phyloP scores from a whole-genome alignment of 2,113 vertebrate species.

The Isurus oxyrinchus region DNA sequence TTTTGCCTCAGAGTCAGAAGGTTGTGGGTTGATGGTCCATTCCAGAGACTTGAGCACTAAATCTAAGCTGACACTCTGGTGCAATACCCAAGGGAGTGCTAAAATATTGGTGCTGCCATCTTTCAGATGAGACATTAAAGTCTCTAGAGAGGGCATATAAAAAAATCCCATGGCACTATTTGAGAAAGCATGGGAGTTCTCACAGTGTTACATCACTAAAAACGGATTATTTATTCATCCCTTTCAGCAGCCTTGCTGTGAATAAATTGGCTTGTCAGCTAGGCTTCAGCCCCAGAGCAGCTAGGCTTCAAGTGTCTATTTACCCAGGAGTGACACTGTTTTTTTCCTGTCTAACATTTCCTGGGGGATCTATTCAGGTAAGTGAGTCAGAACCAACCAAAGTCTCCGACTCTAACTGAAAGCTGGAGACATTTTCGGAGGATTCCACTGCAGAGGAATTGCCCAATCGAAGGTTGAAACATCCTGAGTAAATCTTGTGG shows the following conservation, averaged over 20 bases:
- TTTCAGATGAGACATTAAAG: neutral
- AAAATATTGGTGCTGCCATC: neutral
- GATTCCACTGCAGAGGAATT: too few relatives aligned
- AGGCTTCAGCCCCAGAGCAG: neutral
- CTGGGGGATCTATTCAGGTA: too few relatives aligned
- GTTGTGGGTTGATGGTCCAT: neutral
- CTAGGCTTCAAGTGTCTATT: too few relatives aligned
- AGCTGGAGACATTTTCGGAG: too few relatives aligned
- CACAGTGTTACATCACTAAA: neutral
- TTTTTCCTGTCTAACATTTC: too few relatives aligned
- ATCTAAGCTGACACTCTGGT: neutral
- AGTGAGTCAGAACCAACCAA: too few relatives aligned
- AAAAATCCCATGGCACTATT: neutral
- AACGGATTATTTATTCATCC: neutral
- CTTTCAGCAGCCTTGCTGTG: neutral
- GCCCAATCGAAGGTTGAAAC: too few relatives aligned
- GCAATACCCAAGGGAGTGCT: neutral
- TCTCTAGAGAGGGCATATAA: neutral
- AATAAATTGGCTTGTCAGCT: neutral
- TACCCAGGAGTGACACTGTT: too few relatives aligned
- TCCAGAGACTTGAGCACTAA: neutral
- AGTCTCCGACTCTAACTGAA: too few relatives aligned
- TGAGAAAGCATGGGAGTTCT: neutral
- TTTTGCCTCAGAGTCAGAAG: neutral
- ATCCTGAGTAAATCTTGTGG: too few relatives aligned